Conservation (phyloP, 2,113 vertebrate genomes). For the Burhinus oedicnemus region DNA sequence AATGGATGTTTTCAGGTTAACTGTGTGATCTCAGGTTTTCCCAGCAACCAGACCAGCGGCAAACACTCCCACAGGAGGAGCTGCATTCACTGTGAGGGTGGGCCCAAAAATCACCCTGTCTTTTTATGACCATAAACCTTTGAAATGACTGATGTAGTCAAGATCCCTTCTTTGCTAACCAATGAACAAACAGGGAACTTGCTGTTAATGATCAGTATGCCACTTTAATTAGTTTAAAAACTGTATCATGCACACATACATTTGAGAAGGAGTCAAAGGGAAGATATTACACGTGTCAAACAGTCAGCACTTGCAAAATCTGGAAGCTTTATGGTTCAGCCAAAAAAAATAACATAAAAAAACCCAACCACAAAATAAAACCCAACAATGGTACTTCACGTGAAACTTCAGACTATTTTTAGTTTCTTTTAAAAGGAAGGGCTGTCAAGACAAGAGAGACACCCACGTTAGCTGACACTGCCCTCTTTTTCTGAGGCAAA, state of each 20-base stretch:
- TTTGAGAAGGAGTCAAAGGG: neutral
- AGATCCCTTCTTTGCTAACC: neutral
- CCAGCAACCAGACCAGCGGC: neutral
- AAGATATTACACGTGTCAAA: neutral
- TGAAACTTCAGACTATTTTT: neutral
- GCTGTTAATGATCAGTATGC: neutral
- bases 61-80: neutral
- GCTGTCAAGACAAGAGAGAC: neutral
- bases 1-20: neutral
- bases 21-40: neutral
- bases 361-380: neutral
- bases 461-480: neutral
- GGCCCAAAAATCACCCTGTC: neutral
- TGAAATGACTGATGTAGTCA: neutral
- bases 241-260: neutral
- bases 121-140: neutral
- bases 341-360: neutral
- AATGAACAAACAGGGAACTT: neutral
- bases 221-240: neutral
- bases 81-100: neutral
- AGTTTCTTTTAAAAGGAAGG: neutral
- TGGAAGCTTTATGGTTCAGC: neutral
- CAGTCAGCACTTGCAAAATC: neutral
- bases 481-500: neutral
- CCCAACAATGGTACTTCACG: neutral